Evolutionary conservation across 2,113 vertebrate genomes (phyloP).

Genomic region (Orycteropus afer): DNA sequence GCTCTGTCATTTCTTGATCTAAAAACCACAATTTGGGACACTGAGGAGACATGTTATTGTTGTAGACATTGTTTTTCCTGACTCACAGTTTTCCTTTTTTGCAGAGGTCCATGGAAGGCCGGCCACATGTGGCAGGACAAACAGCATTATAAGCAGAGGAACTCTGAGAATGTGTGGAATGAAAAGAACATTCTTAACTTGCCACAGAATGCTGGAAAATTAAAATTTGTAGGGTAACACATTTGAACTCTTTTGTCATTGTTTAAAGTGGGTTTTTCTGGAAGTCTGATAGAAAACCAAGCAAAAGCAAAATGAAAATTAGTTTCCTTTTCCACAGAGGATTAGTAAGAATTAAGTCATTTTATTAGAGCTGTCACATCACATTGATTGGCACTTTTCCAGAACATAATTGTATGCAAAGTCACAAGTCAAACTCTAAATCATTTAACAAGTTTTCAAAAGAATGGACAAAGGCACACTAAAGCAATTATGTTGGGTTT

Average conservation of each 20-base stretch:
- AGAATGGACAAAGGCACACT: conserved; percentile 5
- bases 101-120: neutral
- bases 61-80: neutral
- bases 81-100: neutral
- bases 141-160: neutral
- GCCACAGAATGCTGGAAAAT: neutral
- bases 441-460: conserved; percentile 31
- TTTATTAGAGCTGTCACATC: neutral
- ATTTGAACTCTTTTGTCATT: neutral
- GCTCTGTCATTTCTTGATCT: neutral
- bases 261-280: neutral
- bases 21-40: neutral
- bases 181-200: neutral
- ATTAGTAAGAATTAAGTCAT: neutral
- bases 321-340: conserved; percentile 25
- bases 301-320: neutral
- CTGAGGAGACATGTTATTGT: neutral
- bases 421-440: neutral
- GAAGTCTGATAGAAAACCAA: conserved; percentile 19
- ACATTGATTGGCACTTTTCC: neutral
- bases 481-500: conserved; percentile 18
- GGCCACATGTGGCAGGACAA: neutral
- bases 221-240: neutral
- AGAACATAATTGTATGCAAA: conserved; percentile 27
- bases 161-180: conserved; percentile 39